These are phyloP conservation scores for Phrynocephalus vlangalii DNA, from an alignment of 2,797 vertebrate species.

Conservation along the genomic window DNA sequence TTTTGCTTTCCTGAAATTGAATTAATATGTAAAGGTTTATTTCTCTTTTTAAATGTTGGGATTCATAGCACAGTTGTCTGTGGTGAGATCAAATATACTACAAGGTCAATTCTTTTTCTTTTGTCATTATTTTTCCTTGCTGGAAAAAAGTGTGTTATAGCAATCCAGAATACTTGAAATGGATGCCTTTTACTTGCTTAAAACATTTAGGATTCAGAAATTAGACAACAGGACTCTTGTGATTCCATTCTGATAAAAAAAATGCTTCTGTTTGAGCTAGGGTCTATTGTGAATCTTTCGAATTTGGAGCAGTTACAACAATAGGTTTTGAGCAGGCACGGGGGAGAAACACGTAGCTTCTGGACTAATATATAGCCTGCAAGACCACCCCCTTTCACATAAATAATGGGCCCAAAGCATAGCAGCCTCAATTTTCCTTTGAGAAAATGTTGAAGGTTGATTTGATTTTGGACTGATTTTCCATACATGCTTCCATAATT, in stretches of 20 bases:
- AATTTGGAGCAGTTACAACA: too few relatives aligned
- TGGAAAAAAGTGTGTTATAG: not conserved
- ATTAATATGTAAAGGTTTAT: slow-evolving; percentile 51
- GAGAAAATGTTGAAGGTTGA: too few relatives aligned
- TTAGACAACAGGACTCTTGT: not conserved
- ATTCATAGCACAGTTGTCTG: not conserved
- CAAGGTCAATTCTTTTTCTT: not conserved
- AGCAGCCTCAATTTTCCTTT: too few relatives aligned
- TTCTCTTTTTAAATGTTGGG: not conserved
- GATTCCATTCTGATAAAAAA: not conserved
- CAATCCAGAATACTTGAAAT: not conserved
- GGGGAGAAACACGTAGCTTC: too few relatives aligned
- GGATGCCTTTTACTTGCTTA: not conserved
- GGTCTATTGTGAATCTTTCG: too few relatives aligned
- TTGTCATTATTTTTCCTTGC: not conserved
- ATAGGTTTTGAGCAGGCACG: too few relatives aligned
- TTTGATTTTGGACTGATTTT: too few relatives aligned
- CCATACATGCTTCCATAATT: too few relatives aligned
- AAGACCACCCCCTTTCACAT: too few relatives aligned
- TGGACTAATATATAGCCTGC: too few relatives aligned
- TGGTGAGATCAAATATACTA: not conserved
- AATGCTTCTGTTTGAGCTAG: too few relatives aligned
- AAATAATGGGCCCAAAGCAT: too few relatives aligned
- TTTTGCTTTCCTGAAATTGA: slow-evolving; percentile 61
- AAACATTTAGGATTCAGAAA: not conserved